Evolutionary conservation across 2,113 vertebrate species (phyloP).

Genomic region (Synodontis membranacea): DNA sequence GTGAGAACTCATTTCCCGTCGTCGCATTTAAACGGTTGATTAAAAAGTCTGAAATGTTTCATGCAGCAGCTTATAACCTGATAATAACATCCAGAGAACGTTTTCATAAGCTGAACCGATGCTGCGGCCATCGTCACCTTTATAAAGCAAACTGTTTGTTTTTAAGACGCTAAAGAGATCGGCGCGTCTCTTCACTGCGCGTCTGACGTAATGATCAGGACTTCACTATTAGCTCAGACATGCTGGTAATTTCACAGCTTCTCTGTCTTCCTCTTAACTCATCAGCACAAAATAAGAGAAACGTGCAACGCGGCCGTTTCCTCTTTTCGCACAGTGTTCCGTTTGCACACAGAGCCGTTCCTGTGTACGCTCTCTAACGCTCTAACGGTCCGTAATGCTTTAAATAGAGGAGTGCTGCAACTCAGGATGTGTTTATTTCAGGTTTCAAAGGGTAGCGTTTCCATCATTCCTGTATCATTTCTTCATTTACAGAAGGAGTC

Average conservation of each 20-base stretch:
- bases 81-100: neutral
- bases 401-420: neutral
- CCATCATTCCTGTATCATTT: too few relatives aligned
- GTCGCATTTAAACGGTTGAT: too few relatives aligned
- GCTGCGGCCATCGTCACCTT: neutral
- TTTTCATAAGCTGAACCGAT: neutral
- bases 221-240: neutral
- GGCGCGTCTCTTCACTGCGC: neutral
- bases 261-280: neutral
- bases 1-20: too few relatives aligned
- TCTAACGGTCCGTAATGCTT: neutral
- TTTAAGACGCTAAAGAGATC: neutral
- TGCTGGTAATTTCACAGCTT: neutral
- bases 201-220: neutral
- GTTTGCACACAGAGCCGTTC: neutral
- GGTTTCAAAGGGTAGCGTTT: neutral
- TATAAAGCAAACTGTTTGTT: neutral
- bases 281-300: slow-evolving; percentile 14
- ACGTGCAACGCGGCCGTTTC: slow-evolving; percentile 17
- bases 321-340: slow-evolving; percentile 32
- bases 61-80: neutral
- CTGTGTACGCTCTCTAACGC: neutral
- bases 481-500: too few relatives aligned
- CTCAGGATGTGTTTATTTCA: neutral
- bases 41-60: too few relatives aligned